Conservation (phyloP, 2,113 vertebrate species). For the Eubucco bourcierii region DNA sequence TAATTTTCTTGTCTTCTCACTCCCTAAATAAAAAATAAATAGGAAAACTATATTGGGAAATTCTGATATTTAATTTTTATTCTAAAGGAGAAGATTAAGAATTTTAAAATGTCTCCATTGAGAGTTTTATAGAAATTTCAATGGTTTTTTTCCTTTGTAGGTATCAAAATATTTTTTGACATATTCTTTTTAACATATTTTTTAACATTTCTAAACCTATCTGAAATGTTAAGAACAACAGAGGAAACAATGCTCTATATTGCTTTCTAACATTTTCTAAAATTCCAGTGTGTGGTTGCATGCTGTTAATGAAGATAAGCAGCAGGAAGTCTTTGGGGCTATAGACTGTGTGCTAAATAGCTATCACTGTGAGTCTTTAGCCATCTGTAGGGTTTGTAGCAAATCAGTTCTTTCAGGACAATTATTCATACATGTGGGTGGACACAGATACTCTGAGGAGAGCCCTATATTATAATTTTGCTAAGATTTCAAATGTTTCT, state of each 20-base stretch:
- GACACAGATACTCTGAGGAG: not conserved
- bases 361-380: not conserved
- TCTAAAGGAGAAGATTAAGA: not conserved
- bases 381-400: not conserved
- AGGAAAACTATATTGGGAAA: not conserved
- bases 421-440: not conserved
- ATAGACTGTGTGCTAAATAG: not conserved
- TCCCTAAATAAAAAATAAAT: not conserved
- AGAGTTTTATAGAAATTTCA: not conserved
- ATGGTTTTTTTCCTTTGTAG: not conserved
- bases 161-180: not conserved
- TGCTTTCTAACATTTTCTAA: not conserved
- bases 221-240: not conserved
- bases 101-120: not conserved
- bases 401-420: not conserved
- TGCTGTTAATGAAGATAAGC: not conserved
- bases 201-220: not conserved
- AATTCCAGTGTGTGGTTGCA: rapidly evolving
- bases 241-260: not conserved
- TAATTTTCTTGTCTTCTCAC: not conserved
- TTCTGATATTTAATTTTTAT: not conserved
- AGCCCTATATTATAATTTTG: not conserved
- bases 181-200: not conserved
- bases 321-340: not conserved
- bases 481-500: not conserved